A percentile compares a stretch with the other conserved stretches of the same genome.
phyloP scores from a whole-genome alignment of 2,888 invertebrate species.

The Petrophora chlorosata region DNA sequence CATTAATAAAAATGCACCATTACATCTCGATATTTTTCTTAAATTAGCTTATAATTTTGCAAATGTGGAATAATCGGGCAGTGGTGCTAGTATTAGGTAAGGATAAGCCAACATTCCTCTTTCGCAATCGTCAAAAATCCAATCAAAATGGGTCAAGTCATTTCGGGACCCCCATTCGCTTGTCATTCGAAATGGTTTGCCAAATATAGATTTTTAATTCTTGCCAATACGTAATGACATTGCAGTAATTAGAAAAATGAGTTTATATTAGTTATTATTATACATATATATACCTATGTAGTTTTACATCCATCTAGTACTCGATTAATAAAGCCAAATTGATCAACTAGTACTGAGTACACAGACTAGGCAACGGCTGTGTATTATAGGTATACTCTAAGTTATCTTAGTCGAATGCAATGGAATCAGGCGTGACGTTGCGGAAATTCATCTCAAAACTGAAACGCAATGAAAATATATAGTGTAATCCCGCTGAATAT shows the following conservation, averaged over 20 bases:
- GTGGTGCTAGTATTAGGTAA: conserved; percentile 67
- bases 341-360: too few relatives aligned
- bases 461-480: too few relatives aligned
- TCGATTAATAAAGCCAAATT: neutral
- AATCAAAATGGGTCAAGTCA: conserved; percentile 28
- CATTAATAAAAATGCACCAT: neutral
- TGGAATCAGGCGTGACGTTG: too few relatives aligned
- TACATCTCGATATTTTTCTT: conserved; percentile 1
- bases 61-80: conserved; percentile 36
- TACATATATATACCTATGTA: neutral
- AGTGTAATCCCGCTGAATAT: too few relatives aligned
- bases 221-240: conserved; percentile 59
- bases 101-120: conserved; percentile 60
- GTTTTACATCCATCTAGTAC: conserved; percentile 1
- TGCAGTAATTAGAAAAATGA: conserved; percentile 16
- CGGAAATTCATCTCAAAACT: too few relatives aligned
- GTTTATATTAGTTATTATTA: neutral
- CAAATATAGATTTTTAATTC: conserved; percentile 54
- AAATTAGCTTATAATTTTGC: neutral
- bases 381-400: too few relatives aligned
- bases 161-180: conserved; percentile 39
- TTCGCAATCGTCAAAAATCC: conserved; percentile 34
- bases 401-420: too few relatives aligned
- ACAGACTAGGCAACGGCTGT: too few relatives aligned
- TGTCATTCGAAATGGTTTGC: conserved; percentile 47